Conservation (phyloP, 1,140 invertebrate genomes). For the Papilio helenus region DNA sequence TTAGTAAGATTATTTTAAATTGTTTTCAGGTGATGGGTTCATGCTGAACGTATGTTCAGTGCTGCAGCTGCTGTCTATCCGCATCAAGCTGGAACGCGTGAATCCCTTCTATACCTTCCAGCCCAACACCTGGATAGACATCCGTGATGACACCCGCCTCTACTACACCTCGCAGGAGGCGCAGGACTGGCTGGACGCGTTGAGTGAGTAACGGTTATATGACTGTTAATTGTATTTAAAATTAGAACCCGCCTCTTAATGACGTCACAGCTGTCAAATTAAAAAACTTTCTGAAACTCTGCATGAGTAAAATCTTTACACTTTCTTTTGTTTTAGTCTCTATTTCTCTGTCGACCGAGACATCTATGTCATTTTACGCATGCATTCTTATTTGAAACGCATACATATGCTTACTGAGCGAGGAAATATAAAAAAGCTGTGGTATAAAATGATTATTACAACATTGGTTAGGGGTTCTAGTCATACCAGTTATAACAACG, state of each 20-base stretch:
- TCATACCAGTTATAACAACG: background rate
- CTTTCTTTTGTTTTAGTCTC: too few relatives aligned
- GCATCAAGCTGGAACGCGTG: slow-evolving; percentile 93
- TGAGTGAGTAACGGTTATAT: slow-evolving; percentile 83
- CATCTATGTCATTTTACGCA: too few relatives aligned
- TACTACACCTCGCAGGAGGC: slow-evolving; percentile 92
- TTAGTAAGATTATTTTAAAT: background rate
- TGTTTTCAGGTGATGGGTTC: slow-evolving; percentile 90
- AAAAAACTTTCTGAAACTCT: too few relatives aligned
- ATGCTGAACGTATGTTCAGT: slow-evolving; percentile 97
- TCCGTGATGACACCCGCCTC: slow-evolving; percentile 93
- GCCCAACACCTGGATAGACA: slow-evolving; percentile 88
- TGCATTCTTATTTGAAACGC: too few relatives aligned
- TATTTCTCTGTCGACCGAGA: too few relatives aligned
- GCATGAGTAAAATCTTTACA: too few relatives aligned
- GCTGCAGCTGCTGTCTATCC: slow-evolving; percentile 93
- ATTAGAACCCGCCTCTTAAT: background rate
- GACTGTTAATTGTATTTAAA: background rate
- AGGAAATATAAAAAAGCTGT: background rate
- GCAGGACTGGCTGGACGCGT: slow-evolving; percentile 87
- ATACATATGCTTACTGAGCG: background rate
- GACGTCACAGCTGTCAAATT: background rate
- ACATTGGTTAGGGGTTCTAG: background rate
- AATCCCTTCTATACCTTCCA: slow-evolving; percentile 95
- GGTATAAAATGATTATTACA: background rate